Evolutionary conservation across 2,888 invertebrate species (phyloP).

Genomic region (Watsonalla cultraria): DNA sequence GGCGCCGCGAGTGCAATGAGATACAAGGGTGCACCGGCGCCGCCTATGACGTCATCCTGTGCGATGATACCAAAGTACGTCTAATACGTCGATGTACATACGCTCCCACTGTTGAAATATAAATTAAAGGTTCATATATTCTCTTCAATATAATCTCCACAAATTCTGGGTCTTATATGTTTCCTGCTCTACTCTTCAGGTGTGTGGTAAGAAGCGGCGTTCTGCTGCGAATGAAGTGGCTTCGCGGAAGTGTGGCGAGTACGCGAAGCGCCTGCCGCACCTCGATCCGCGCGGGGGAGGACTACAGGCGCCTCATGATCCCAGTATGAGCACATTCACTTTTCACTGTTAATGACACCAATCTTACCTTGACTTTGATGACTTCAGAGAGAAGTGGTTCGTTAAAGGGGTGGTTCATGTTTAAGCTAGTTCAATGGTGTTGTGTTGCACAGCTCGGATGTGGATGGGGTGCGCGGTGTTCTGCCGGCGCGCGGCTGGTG

Average conservation of each 20-base stretch:
- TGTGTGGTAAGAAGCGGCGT: constrained; percentile 75
- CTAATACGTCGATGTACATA: no score
- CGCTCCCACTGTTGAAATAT: no score
- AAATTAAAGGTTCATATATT: no score
- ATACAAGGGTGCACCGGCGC: constrained; percentile 80
- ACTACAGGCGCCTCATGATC: constrained; percentile 86
- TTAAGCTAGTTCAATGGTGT: background rate
- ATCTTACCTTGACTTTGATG: no score
- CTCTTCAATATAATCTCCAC: no score
- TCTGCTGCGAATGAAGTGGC: constrained; percentile 78
- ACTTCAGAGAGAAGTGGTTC: no score
- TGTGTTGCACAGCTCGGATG: constrained; percentile 70
- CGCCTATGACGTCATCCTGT: constrained; percentile 81
- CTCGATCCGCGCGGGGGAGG: constrained; percentile 83
- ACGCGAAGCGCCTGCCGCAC: constrained; percentile 78
- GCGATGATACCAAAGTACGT: constrained; percentile 77
- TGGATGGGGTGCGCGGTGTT: constrained; percentile 91
- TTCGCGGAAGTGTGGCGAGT: constrained; percentile 81
- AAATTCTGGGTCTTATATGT: no score
- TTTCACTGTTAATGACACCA: no score
- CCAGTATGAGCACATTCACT: constrained; percentile 50
- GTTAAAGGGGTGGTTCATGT: no score
- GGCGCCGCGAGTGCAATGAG: constrained; percentile 77
- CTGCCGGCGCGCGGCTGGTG: constrained; percentile 82
- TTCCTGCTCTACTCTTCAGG: constrained; percentile 33